These are phyloP conservation scores for Ochlodes sylvanus DNA, from an alignment of 2,888 invertebrate genomes.

Conservation along the genomic window DNA sequence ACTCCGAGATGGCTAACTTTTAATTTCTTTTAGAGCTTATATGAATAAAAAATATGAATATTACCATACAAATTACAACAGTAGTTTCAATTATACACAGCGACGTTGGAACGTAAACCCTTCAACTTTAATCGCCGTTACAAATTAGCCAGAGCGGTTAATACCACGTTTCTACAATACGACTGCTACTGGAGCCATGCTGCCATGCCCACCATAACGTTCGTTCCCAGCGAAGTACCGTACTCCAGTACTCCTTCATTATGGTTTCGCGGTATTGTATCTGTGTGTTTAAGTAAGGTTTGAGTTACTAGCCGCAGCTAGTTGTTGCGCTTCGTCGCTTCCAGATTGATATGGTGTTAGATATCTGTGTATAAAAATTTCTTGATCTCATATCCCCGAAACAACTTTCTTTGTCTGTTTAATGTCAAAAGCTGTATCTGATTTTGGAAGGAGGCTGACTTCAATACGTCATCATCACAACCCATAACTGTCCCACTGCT, in stretches of 20 bases:
- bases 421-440: no score
- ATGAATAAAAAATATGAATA: background rate
- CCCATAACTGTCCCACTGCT: no score
- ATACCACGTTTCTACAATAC: slow-evolving; percentile 15
- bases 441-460: no score
- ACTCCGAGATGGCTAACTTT: no score
- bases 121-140: slow-evolving; percentile 28
- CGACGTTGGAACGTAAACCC: background rate
- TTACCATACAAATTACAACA: background rate
- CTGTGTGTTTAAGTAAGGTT: slow-evolving; percentile 23
- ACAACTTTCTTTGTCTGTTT: no score
- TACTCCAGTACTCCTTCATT: slow-evolving; percentile 39
- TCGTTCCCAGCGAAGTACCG: slow-evolving; percentile 36
- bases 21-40: background rate
- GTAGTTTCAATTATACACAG: background rate
- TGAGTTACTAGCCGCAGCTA: slow-evolving; percentile 26
- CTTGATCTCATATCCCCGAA: background rate
- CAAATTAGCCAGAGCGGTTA: slow-evolving; percentile 39
- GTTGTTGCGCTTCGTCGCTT: background rate
- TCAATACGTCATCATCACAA: no score
- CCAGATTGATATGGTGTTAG: background rate
- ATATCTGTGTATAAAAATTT: background rate
- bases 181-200: slow-evolving; percentile 15
- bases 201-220: slow-evolving; percentile 26
- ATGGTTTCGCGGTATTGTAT: slow-evolving; percentile 44